phyloP scores from a whole-genome alignment of 2,797 vertebrate species.

The Xenopus petersii region DNA sequence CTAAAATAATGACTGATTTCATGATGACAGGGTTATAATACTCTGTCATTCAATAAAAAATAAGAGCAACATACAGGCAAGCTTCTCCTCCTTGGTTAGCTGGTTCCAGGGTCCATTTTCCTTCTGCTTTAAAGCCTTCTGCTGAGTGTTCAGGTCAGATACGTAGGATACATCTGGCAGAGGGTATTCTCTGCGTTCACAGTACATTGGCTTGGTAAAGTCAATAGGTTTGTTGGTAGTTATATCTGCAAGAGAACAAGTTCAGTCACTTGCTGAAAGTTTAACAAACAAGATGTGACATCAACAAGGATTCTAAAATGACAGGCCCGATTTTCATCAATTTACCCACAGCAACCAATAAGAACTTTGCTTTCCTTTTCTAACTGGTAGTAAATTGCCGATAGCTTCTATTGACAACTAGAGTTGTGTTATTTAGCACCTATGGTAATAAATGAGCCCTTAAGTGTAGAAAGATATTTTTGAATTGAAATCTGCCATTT shows the following conservation, averaged over 20 bases:
- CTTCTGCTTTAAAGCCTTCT: constrained; percentile 59
- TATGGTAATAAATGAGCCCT: no score
- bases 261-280: background rate
- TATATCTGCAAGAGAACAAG: constrained; percentile 13
- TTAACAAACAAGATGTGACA: background rate
- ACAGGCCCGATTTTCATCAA: no score
- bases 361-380: no score
- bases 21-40: no score
- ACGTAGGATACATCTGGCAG: constrained; percentile 57
- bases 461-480: no score
- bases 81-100: constrained; percentile 60
- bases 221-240: constrained; percentile 34
- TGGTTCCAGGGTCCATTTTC: constrained; percentile 59
- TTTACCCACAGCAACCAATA: no score
- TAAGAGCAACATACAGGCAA: constrained; percentile 54
- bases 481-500: no score
- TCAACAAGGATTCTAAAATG: no score
- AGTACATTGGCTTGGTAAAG: constrained; percentile 56
- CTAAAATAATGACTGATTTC: no score
- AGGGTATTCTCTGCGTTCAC: constrained; percentile 55
- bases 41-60: background rate
- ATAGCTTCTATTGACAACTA: no score
- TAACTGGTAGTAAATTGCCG: no score
- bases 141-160: constrained; percentile 51
- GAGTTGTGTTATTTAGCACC: no score